phyloP scores from a whole-genome alignment of 2,888 invertebrate species.

The Tetragonula carbonaria region DNA sequence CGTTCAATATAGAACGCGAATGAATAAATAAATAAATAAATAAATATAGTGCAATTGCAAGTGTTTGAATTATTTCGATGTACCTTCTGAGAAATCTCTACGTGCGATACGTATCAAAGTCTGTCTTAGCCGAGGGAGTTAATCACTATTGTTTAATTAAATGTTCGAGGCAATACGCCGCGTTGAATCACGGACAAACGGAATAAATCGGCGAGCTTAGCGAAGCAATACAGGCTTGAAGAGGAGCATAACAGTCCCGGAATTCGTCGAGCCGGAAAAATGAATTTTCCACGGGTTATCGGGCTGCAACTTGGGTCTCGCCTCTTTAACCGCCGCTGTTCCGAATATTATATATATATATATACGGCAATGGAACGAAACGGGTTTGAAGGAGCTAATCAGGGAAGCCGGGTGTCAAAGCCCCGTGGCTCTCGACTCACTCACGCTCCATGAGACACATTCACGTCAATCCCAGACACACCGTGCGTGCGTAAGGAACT shows the following conservation, averaged over 20 bases:
- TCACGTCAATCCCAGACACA: slow-evolving; percentile 72
- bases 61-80: no score
- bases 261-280: background rate
- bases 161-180: background rate
- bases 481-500: slow-evolving; percentile 50
- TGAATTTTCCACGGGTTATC: background rate
- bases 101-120: no score
- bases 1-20: no score
- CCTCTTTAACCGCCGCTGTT: slow-evolving; percentile 1
- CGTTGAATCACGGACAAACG: background rate
- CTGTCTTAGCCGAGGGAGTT: no score
- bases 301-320: background rate
- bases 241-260: no score
- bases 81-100: no score
- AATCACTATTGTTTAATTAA: background rate
- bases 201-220: background rate
- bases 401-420: slow-evolving; percentile 64
- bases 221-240: no score
- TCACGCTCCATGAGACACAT: slow-evolving; percentile 70
- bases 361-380: no score
- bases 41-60: no score
- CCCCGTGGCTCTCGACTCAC: slow-evolving; percentile 58
- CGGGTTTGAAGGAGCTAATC: slow-evolving; percentile 13
- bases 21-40: no score
- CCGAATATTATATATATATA: background rate